These are phyloP conservation scores for Sycon ciliatum DNA, from an alignment of 37 sponge, comb jelly and placozoan species.

Conservation along the genomic window DNA sequence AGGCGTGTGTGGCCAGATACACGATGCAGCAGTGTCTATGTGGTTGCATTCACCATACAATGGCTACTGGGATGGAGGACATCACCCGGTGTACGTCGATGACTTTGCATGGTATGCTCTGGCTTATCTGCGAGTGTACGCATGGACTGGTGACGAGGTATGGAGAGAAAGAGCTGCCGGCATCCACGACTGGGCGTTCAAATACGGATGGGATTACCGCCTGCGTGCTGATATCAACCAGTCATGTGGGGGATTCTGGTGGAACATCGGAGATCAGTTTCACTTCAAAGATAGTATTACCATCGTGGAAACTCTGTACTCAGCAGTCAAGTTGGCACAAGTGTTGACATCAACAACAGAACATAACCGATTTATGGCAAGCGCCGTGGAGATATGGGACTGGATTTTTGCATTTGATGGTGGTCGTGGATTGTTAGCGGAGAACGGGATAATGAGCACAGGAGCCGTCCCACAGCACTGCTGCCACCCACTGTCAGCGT, in stretches of 20 bases:
- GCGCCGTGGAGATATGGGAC: conserved; percentile 24
- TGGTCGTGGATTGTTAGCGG: conserved; percentile 35
- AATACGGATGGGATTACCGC: conserved; percentile 35
- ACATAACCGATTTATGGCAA: not conserved
- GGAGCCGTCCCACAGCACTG: conserved; percentile 38
- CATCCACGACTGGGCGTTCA: conserved; percentile 37
- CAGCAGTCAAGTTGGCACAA: conserved; percentile 22
- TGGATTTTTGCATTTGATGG: conserved; percentile 40
- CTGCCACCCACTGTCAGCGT: conserved; percentile 16
- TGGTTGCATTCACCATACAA: conserved; percentile 43
- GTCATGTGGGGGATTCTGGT: conserved; percentile 47
- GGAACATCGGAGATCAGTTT: conserved; percentile 15
- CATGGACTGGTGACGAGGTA: conserved; percentile 29
- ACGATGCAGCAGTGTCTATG: not conserved
- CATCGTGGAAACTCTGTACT: conserved; percentile 29
- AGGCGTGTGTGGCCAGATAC: conserved; percentile 8
- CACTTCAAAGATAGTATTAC: conserved; percentile 38
- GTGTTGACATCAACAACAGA: not conserved
- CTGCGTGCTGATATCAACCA: not conserved
- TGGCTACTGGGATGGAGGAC: conserved; percentile 38
- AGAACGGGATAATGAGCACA: conserved; percentile 28
- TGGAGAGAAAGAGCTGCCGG: conserved; percentile 34
- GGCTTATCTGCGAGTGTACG: conserved; percentile 43
- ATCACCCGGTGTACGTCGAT: conserved; percentile 22
- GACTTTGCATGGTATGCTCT: conserved; percentile 48